A percentile compares a stretch with the other conserved stretches of the same genome.
Evolutionary conservation across 2,113 vertebrate genomes (phyloP).

Genomic region (Engraulis encrasicolus): DNA sequence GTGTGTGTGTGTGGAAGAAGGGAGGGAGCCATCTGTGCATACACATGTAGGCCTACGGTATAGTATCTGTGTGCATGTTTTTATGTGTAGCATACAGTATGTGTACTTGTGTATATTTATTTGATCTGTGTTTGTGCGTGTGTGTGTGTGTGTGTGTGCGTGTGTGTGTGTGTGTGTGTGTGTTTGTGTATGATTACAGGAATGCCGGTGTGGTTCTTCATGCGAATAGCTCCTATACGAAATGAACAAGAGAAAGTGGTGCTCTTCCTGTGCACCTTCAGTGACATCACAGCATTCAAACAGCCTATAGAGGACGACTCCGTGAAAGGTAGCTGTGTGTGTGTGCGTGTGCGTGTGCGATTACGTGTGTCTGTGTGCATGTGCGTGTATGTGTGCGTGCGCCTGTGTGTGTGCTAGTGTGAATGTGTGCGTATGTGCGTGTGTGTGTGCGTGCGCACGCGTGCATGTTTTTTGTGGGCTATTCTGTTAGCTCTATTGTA

Average conservation of each 20-base stretch:
- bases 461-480: no score
- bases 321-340: conserved; percentile 86
- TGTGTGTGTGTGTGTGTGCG: neutral
- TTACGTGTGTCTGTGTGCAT: neutral
- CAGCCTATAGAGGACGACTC: conserved; percentile 99
- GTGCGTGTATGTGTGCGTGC: no score
- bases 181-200: conserved; percentile 74
- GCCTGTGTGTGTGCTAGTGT: no score
- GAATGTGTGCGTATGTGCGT: no score
- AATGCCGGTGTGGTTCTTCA: conserved; percentile 98
- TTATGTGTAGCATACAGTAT: no score
- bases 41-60: no score
- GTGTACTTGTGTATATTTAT: no score
- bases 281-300: conserved; percentile 98
- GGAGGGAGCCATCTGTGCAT: no score
- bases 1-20: no score
- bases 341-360: neutral
- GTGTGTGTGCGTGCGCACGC: no score
- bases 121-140: neutral
- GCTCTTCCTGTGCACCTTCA: conserved; percentile 98
- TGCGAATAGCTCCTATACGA: conserved; percentile 98
- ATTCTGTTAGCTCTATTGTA: no score
- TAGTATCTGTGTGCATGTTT: neutral
- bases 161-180: neutral
- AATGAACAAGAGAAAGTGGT: conserved; percentile 99